Evolutionary conservation across 1,140 invertebrate genomes (phyloP).

Genomic region (Schlechtendalia chinensis): DNA sequence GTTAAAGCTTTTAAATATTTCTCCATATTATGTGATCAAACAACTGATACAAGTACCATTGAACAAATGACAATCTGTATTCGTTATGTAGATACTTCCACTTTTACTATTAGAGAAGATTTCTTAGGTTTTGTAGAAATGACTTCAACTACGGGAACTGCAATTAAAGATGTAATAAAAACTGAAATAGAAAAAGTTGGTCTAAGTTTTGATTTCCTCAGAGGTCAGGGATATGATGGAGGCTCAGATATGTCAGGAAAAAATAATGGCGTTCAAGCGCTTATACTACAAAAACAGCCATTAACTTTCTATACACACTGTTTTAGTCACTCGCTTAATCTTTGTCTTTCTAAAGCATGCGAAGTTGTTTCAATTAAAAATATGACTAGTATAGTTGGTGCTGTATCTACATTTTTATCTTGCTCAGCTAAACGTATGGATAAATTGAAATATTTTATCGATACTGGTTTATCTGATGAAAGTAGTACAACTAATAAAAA

Average conservation of each 20-base stretch:
- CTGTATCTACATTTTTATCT: slow-evolving; percentile 1
- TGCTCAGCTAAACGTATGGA: not conserved
- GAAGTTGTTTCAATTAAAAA: not conserved
- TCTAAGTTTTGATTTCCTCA: slow-evolving; percentile 52
- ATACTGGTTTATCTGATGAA: not conserved
- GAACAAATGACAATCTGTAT: slow-evolving; percentile 53
- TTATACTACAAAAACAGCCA: not conserved
- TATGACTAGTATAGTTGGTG: not conserved
- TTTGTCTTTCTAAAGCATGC: slow-evolving; percentile 32
- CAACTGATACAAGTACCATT: slow-evolving; percentile 49
- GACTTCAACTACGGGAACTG: slow-evolving; percentile 52
- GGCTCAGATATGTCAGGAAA: slow-evolving; percentile 53
- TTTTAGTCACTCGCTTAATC: not conserved
- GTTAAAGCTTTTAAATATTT: slow-evolving; percentile 50
- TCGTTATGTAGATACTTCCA: slow-evolving; percentile 50
- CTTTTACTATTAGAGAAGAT: slow-evolving; percentile 48
- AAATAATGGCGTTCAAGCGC: slow-evolving; percentile 53
- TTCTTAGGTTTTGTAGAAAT: slow-evolving; percentile 54
- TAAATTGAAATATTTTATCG: too few species aligned
- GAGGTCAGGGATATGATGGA: slow-evolving; percentile 54
- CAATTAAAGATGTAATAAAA: slow-evolving; percentile 51
- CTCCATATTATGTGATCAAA: slow-evolving; percentile 52
- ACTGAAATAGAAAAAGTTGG: slow-evolving; percentile 51
- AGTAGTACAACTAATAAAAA: too few species aligned
- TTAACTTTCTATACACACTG: slow-evolving; percentile 2